phyloP scores from a whole-genome alignment of 2,113 vertebrate species.

The Gallinago paraguaiae region DNA sequence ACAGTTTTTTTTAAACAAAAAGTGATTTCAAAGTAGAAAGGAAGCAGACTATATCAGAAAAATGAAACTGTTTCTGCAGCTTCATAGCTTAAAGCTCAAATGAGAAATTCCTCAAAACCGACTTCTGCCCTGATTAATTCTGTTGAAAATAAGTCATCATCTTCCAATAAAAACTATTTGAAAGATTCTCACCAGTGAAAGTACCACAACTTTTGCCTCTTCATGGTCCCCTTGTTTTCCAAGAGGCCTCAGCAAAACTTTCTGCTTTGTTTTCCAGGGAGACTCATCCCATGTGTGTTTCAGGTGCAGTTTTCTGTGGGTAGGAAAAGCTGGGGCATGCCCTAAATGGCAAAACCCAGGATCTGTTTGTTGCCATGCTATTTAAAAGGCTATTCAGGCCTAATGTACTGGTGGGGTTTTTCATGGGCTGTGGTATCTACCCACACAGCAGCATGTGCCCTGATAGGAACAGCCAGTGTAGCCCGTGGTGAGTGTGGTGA shows the following conservation, averaged over 20 bases:
- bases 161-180: neutral
- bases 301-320: neutral
- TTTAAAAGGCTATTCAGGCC: neutral
- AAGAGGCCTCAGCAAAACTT: neutral
- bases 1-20: neutral
- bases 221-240: neutral
- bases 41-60: neutral
- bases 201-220: neutral
- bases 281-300: neutral
- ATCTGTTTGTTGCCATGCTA: neutral
- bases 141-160: neutral
- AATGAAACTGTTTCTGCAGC: neutral
- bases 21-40: neutral
- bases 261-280: neutral
- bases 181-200: neutral
- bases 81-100: neutral
- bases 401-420: neutral
- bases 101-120: neutral
- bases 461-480: neutral
- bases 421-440: too few species aligned
- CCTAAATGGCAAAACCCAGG: neutral
- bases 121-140: neutral
- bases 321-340: neutral
- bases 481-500: neutral
- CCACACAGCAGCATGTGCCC: accelerated